These are phyloP conservation scores for Linepithema humile DNA, from an alignment of 1,140 invertebrate genomes.

Conservation along the genomic window DNA sequence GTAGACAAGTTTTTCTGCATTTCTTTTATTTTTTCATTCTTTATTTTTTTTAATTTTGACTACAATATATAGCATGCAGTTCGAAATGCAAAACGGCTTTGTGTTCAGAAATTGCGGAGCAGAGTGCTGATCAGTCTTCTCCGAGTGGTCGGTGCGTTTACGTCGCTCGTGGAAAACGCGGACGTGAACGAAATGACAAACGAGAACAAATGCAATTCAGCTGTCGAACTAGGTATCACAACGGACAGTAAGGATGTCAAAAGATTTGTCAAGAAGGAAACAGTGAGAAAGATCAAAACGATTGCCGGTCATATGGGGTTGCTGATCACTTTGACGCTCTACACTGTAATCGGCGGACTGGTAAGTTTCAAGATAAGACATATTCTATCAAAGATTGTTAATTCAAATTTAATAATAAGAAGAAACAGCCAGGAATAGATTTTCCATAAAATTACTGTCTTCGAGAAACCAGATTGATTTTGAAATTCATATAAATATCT, in stretches of 20 bases:
- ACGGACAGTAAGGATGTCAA: background rate
- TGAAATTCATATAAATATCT: background rate
- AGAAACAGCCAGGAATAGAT: background rate
- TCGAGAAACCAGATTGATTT: background rate
- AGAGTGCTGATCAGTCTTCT: conserved; percentile 4
- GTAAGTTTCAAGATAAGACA: conserved; percentile 83
- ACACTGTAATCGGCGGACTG: conserved; percentile 90
- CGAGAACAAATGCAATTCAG: background rate
- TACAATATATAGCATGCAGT: too few relatives aligned
- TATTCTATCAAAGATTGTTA: background rate
- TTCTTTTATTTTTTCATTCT: too few relatives aligned
- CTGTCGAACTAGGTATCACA: background rate
- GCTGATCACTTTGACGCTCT: conserved; percentile 89
- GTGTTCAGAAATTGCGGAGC: background rate
- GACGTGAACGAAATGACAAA: background rate
- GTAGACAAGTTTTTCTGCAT: too few relatives aligned
- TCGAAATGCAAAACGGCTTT: background rate
- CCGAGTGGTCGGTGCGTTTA: conserved; percentile 17
- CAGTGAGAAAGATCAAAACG: conserved; percentile 84
- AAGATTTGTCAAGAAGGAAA: conserved; percentile 40
- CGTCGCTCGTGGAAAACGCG: conserved; percentile 3
- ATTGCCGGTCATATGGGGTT: conserved; percentile 89
- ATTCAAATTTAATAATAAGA: background rate
- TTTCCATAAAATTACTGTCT: background rate
- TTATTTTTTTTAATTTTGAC: too few relatives aligned